Conservation (phyloP, 2,113 vertebrate species). For the Bubalus kerabau region DNA sequence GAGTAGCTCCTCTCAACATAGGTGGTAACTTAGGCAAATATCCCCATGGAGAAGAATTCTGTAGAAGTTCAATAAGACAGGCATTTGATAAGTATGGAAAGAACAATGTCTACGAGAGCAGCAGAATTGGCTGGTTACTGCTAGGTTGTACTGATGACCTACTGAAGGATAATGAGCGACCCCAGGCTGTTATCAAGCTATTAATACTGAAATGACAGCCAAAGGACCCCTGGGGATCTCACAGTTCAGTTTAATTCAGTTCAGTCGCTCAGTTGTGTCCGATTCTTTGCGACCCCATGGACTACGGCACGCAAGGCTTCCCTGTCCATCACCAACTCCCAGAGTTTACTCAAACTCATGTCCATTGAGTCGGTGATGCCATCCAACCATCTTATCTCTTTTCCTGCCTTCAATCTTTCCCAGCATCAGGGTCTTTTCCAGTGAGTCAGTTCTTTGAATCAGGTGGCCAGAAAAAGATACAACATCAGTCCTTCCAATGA, state of each 20-base stretch:
- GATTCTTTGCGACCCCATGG: not conserved
- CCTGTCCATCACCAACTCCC: not conserved
- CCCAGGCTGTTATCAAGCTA: not conserved
- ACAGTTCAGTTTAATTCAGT: not conserved
- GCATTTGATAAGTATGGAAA: not conserved
- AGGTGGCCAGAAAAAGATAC: not conserved
- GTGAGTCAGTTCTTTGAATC: not conserved
- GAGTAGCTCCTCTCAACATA: not conserved
- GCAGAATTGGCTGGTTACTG: not conserved
- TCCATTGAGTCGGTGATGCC: not conserved
- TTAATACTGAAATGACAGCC: not conserved
- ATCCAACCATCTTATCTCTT: not conserved
- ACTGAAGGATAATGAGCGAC: not conserved
- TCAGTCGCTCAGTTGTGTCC: not conserved
- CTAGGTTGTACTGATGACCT: not conserved
- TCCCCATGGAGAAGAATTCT: not conserved
- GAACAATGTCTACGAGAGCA: not conserved
- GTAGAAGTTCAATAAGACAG: not conserved
- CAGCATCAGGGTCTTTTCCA: not conserved
- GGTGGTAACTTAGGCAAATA: not conserved
- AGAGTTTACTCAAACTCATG: not conserved
- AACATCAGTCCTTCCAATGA: not conserved
- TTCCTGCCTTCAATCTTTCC: not conserved
- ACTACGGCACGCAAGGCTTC: not conserved
- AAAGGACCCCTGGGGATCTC: not conserved